Percentiles rank a stretch among this genome's conserved stretches.
Evolutionary conservation across 2,113 vertebrate genomes (phyloP).

Genomic region (Arothron firmamentum): DNA sequence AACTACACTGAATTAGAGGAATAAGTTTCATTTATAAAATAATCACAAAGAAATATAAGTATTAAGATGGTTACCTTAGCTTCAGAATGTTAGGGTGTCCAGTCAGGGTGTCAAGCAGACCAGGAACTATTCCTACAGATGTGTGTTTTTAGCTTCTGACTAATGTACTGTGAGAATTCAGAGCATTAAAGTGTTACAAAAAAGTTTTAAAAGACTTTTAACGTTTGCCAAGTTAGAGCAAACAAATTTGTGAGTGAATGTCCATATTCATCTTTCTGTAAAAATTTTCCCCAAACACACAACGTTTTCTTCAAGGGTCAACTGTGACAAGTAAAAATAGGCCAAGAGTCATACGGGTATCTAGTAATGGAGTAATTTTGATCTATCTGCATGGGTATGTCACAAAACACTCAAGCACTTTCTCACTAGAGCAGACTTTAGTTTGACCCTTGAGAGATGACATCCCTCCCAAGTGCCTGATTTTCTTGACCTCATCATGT

Average conservation of each 20-base stretch:
- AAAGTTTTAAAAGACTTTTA: too few relatives aligned
- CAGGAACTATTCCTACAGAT: too few relatives aligned
- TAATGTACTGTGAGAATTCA: too few relatives aligned
- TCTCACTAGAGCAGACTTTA: constrained; percentile 23
- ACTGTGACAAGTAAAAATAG: neutral
- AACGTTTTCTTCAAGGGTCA: neutral
- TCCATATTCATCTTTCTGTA: neutral
- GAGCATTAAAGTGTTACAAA: too few relatives aligned
- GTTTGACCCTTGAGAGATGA: constrained; percentile 35
- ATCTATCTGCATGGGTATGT: constrained; percentile 29
- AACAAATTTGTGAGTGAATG: neutral
- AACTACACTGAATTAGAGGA: too few relatives aligned
- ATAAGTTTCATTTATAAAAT: too few relatives aligned
- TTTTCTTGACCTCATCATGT: constrained; percentile 50
- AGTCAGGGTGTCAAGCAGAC: too few relatives aligned
- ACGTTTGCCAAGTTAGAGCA: too few relatives aligned
- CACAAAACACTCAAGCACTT: constrained; percentile 14
- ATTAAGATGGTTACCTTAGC: too few relatives aligned
- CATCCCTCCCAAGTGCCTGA: constrained; percentile 41
- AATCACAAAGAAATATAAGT: too few relatives aligned
- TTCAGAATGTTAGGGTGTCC: too few relatives aligned
- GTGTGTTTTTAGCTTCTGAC: too few relatives aligned
- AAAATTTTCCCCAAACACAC: neutral
- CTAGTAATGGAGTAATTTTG: constrained; percentile 10
- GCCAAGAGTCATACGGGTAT: constrained; percentile 4